Percentiles rank a stretch among this genome's conserved stretches.
These are phyloP conservation scores for Atrina japonica DNA, from an alignment of 2,888 invertebrate genomes.

Conservation along the genomic window DNA sequence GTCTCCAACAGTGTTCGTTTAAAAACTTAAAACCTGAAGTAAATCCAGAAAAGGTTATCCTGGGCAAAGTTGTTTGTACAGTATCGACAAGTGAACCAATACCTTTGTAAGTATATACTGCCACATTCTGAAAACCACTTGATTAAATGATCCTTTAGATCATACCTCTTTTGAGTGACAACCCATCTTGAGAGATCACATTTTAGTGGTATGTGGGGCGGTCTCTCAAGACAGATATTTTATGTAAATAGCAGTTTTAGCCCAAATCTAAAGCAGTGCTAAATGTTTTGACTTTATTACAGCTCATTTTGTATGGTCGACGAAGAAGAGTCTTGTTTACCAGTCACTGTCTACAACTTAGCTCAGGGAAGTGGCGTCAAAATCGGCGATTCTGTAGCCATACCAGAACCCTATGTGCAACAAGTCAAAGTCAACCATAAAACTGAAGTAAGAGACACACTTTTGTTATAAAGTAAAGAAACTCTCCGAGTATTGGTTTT, in stretches of 20 bases:
- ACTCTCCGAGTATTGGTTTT: not conserved
- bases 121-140: too few relatives aligned
- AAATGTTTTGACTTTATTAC: too few relatives aligned
- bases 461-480: too few relatives aligned
- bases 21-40: conserved; percentile 84
- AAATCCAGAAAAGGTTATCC: conserved; percentile 86
- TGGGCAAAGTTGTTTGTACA: conserved; percentile 91
- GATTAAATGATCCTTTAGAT: too few relatives aligned
- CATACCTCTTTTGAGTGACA: too few relatives aligned
- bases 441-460: conserved; percentile 81
- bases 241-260: too few relatives aligned
- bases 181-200: too few relatives aligned
- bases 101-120: conserved; percentile 81
- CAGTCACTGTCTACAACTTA: conserved; percentile 92
- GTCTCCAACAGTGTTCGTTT: conserved; percentile 82
- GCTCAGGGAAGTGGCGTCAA: conserved; percentile 90
- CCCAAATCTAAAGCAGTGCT: too few relatives aligned
- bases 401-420: conserved; percentile 88
- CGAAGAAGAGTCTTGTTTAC: conserved; percentile 86
- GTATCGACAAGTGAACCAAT: conserved; percentile 88
- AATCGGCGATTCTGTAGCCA: conserved; percentile 91
- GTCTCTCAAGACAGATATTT: too few relatives aligned
- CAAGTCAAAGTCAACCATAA: conserved; percentile 84
- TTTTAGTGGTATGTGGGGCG: too few relatives aligned
- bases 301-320: conserved; percentile 92